Conservation (phyloP, 2,888 invertebrate genomes). For the Drosophila hamatofila region DNA sequence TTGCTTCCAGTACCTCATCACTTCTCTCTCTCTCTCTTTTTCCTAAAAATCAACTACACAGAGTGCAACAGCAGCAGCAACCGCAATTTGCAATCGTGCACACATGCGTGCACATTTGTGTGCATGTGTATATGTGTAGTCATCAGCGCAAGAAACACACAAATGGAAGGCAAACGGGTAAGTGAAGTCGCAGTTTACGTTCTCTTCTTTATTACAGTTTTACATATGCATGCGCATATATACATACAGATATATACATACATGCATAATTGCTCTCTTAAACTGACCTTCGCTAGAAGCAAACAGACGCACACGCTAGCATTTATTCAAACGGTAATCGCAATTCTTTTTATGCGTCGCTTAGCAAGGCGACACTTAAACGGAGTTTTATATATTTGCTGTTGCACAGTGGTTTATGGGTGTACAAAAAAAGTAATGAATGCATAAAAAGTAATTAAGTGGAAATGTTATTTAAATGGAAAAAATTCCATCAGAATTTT, state of each 20-base stretch:
- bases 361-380: slow-evolving; percentile 1
- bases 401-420: slow-evolving; percentile 11
- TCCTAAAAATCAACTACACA: slow-evolving; percentile 30
- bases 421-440: not conserved
- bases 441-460: slow-evolving; percentile 8
- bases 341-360: not conserved
- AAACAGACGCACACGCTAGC: not conserved
- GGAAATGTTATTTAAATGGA: slow-evolving; percentile 10
- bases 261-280: slow-evolving; percentile 1
- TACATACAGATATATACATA: not conserved
- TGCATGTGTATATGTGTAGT: not conserved
- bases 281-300: slow-evolving; percentile 2
- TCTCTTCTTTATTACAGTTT: slow-evolving; percentile 6
- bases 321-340: slow-evolving; percentile 12
- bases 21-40: not conserved
- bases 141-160: not conserved
- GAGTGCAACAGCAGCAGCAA: slow-evolving; percentile 12
- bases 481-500: slow-evolving; percentile 6
- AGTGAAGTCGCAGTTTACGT: slow-evolving; percentile 10
- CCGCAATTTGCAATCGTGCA: slow-evolving; percentile 49
- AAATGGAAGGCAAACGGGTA: slow-evolving; percentile 6
- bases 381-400: slow-evolving; percentile 1
- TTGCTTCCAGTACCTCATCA: slow-evolving; percentile 6
- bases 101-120: not conserved
- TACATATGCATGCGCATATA: slow-evolving; percentile 2